Conservation (phyloP, 2,888 invertebrate genomes). For the Drosophila nr. perissopoda region DNA sequence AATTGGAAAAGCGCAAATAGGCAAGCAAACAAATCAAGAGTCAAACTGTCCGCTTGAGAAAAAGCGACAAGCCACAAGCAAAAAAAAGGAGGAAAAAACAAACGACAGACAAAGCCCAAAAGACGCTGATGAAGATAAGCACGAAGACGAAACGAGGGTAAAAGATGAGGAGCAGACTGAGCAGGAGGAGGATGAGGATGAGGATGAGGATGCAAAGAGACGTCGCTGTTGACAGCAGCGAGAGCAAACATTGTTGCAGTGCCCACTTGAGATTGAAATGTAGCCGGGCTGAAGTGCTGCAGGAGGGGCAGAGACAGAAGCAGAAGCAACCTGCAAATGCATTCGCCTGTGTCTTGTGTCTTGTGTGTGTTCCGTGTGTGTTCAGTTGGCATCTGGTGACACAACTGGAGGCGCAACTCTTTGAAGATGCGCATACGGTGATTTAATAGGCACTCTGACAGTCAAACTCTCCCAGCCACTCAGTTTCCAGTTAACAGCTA, state of each 20-base stretch:
- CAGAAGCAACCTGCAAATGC: conserved; percentile 39
- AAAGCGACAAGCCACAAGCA: conserved; percentile 30
- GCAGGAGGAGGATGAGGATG: not conserved
- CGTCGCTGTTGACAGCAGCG: conserved; percentile 54
- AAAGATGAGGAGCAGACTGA: conserved; percentile 1
- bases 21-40: conserved; percentile 54
- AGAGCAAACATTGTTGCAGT: conserved; percentile 56
- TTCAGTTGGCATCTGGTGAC: conserved; percentile 47
- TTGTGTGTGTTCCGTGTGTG: conserved; percentile 11
- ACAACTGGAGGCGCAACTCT: conserved; percentile 39
- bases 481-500: not conserved
- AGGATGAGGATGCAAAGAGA: conserved; percentile 40
- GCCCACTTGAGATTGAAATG: conserved; percentile 61
- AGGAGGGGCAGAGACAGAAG: not conserved
- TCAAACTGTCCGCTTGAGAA: conserved; percentile 24
- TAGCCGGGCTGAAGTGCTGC: conserved; percentile 16
- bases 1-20: conserved; percentile 63
- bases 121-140: conserved; percentile 19
- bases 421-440: conserved; percentile 47
- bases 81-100: conserved; percentile 24
- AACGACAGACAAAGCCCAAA: conserved; percentile 21
- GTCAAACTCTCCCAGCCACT: conserved; percentile 2
- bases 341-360: not conserved
- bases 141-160: conserved; percentile 11
- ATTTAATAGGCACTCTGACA: conserved; percentile 41